Conservation (phyloP, 2,113 vertebrate species). For the Gobius niger region DNA sequence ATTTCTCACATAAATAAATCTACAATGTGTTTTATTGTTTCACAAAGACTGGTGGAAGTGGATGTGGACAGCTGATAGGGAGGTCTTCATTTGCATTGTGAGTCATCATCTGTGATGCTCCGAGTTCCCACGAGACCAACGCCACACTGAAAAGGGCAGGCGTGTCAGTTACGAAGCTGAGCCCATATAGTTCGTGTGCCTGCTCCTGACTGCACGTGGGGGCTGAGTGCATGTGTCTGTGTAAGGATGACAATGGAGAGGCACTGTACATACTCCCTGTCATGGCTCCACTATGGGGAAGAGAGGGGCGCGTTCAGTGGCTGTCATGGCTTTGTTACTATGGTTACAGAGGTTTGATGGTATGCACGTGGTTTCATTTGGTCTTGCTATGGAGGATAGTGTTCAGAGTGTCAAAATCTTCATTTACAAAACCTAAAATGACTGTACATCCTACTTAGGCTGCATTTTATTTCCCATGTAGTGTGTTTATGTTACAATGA, state of each 20-base stretch:
- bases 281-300: not conserved
- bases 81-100: slow-evolving; percentile 30
- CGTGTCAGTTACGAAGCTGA: slow-evolving; percentile 38
- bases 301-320: slow-evolving; percentile 15
- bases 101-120: slow-evolving; percentile 50
- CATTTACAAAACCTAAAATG: too few species aligned
- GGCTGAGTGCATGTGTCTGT: not conserved
- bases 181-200: not conserved
- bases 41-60: slow-evolving; percentile 10
- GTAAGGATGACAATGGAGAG: not conserved
- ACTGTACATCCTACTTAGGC: too few species aligned
- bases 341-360: slow-evolving; percentile 42
- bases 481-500: too few species aligned
- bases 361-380: slow-evolving; percentile 20
- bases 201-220: not conserved
- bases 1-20: too few species aligned
- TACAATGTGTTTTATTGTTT: too few species aligned
- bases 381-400: not conserved
- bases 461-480: too few species aligned
- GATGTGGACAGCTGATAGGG: slow-evolving; percentile 20
- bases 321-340: slow-evolving; percentile 46
- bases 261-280: not conserved
- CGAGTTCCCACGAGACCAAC: slow-evolving; percentile 30
- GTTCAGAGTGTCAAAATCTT: not conserved
- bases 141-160: slow-evolving; percentile 40